Evolutionary conservation across 1,140 invertebrate genomes (phyloP).

Genomic region (Drosophila subobscura): DNA sequence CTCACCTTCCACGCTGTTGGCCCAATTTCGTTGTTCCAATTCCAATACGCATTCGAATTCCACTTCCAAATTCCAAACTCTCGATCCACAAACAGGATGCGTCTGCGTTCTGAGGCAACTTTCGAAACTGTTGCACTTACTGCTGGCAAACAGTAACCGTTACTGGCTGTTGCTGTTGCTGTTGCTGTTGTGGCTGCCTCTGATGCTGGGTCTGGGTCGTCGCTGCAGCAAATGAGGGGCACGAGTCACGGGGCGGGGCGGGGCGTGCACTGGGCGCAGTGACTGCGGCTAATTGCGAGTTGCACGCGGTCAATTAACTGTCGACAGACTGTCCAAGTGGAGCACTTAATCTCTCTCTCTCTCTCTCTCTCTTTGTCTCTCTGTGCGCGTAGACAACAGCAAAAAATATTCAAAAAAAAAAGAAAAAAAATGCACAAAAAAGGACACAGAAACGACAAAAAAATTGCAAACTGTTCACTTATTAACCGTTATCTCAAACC

Average conservation of each 20-base stretch:
- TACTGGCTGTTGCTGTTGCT: constrained; percentile 21
- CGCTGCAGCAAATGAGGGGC: not conserved
- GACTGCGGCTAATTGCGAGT: constrained; percentile 45
- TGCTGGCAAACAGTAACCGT: constrained; percentile 17
- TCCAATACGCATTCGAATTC: constrained; percentile 52
- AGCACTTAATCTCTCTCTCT: constrained; percentile 14
- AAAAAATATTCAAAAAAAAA: constrained; percentile 22
- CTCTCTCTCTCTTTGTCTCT: no score
- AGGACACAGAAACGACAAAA: constrained; percentile 38
- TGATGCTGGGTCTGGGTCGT: constrained; percentile 7
- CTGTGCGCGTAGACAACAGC: not conserved
- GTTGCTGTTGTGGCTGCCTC: constrained; percentile 11
- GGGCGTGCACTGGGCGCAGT: constrained; percentile 19
- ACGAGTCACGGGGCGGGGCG: not conserved
- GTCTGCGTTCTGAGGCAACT: constrained; percentile 53
- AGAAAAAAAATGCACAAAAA: constrained; percentile 17
- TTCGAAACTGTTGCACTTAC: constrained; percentile 66
- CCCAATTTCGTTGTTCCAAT: constrained; percentile 38
- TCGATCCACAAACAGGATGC: constrained; percentile 65
- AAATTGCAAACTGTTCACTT: constrained; percentile 36
- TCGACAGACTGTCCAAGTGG: constrained; percentile 25
- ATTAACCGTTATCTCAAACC: constrained; percentile 10
- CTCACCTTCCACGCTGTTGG: constrained; percentile 52
- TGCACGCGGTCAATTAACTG: constrained; percentile 51
- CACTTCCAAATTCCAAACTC: constrained; percentile 47